A percentile compares a stretch with the other conserved stretches of the same genome.
phyloP scores from a whole-genome alignment of 1,140 invertebrate species.

The Brachionus angularis region DNA sequence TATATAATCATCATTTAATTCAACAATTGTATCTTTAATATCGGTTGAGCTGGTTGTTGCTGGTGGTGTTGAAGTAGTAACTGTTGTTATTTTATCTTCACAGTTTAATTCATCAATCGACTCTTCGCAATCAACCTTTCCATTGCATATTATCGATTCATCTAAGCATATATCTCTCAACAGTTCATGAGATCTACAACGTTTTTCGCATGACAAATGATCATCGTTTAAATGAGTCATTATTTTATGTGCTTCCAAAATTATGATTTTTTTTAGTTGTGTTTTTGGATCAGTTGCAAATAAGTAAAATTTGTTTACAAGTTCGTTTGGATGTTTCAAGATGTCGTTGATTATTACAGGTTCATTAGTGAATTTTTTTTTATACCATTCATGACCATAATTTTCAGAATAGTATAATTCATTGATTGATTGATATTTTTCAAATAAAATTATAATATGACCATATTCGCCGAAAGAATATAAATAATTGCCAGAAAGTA shows the following conservation, averaged over 20 bases:
- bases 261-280: not conserved
- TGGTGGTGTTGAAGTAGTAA: too few relatives aligned
- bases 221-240: not conserved
- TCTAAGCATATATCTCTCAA: too few relatives aligned
- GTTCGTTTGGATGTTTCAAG: constrained; percentile 10
- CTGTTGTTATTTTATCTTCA: too few relatives aligned
- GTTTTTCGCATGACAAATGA: not conserved
- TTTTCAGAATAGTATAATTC: not conserved
- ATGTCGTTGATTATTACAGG: not conserved
- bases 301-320: not conserved
- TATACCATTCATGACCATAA: not conserved
- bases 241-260: not conserved
- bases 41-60: too few relatives aligned
- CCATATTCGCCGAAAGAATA: not conserved
- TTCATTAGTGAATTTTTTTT: not conserved
- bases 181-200: too few relatives aligned
- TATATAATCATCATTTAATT: too few relatives aligned
- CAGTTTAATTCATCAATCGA: too few relatives aligned
- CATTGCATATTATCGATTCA: too few relatives aligned
- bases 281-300: constrained; percentile 1
- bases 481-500: constrained; percentile 1
- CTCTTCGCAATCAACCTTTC: too few relatives aligned
- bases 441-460: constrained; percentile 5
- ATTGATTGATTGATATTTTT: not conserved
- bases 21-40: too few relatives aligned